Evolutionary conservation across 2,797 vertebrate species (phyloP).

Genomic region (Oophaga sylvatica): DNA sequence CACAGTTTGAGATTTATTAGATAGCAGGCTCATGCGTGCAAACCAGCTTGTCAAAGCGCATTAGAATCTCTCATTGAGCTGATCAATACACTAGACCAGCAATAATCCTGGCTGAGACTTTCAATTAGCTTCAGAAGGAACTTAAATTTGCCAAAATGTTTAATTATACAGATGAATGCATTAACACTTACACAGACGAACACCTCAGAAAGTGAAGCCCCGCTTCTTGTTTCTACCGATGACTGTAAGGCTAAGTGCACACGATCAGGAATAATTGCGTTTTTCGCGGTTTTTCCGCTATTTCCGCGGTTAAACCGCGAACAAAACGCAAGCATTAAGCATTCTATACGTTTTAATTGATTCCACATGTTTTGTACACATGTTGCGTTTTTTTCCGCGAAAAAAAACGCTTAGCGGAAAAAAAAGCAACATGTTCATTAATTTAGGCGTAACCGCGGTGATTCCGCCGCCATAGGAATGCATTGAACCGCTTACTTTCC

Average conservation of each 20-base stretch:
- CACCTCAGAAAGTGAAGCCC: neutral
- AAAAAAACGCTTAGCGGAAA: no score
- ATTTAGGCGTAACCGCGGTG: no score
- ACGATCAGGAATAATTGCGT: no score
- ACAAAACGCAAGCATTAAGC: no score
- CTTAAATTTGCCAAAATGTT: conserved; percentile 43
- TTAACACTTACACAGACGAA: conserved; percentile 17
- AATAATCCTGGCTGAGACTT: conserved; percentile 25
- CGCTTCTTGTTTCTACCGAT: neutral
- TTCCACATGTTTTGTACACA: no score
- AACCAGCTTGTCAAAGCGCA: conserved; percentile 33
- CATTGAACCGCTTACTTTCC: no score
- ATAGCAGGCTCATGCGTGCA: conserved; percentile 37
- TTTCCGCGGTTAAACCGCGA: no score
- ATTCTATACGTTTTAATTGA: no score
- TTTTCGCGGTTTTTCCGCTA: no score
- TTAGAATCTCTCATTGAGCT: conserved; percentile 39
- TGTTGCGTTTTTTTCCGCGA: no score
- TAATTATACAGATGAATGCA: conserved; percentile 48
- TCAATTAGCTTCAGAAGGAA: conserved; percentile 46
- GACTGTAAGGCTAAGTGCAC: neutral
- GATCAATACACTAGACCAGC: conserved; percentile 35
- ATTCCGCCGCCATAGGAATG: no score
- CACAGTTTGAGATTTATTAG: conserved; percentile 41
- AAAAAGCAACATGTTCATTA: no score